Evolutionary conservation across 2,113 vertebrate genomes (phyloP), one percentile per base, ranked within the genome.

Genomic region (Lipophrys pholis): DNA sequence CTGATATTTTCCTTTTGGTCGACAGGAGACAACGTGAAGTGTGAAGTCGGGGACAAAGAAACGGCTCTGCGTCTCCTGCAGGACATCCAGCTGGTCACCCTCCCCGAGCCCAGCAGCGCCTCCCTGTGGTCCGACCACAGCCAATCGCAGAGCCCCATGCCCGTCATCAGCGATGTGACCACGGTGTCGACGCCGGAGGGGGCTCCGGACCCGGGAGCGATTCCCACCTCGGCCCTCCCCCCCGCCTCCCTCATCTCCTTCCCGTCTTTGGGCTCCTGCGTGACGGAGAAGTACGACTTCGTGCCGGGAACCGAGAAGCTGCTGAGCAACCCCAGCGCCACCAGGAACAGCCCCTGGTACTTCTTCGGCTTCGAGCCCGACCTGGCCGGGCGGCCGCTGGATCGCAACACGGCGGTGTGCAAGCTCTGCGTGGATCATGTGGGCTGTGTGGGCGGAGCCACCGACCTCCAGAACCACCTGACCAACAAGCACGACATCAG

Each of bases 31-130:
- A 90, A 82, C 43, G 74, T 89, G 46, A 93, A 92, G 78, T 93
- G 92, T 72, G 90, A 93, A 73, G 75, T 93, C 51, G 91, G 92
- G 9, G 91, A 94, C 57, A 94, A 94, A 74, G 93, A 94, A 69
- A 84, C 89, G 1, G 82, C 92, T 49, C 88, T 94, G 87, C 90
- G 90, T 35, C 87, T 93, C 15, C 89, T 94, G 71, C 93, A 93
- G 60, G 92, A 94, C 70, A 83, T 94, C 48, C 91, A 92, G 11
- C 30, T 91, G 71, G 90, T 94, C 46, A 84, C 85, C 17, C 84
- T 89, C 14, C 81, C 86, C 5, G 90, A 91, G 51, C 59, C 78
- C 1, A 83, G 68, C 66, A 81, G 64, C 76, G 87, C 86, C 6
- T 81, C 78, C 4, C 65, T 82, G 35, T 87, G 81, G 81, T 76